Conservation (phyloP, 2,113 vertebrate species). For the Colossoma macropomum region DNA sequence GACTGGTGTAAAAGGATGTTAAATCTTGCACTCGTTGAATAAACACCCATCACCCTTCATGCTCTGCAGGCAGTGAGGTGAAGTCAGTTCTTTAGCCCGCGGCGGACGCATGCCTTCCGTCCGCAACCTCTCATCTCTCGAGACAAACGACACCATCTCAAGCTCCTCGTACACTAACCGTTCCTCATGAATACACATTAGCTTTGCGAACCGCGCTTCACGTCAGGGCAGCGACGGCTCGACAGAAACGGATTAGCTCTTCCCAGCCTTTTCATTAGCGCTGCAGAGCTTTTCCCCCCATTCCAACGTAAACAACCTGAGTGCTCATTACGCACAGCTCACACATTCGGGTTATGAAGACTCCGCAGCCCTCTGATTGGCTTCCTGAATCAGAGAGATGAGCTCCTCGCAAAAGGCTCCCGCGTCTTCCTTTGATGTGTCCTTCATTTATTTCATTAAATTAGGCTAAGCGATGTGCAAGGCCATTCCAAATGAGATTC, state of each 20-base stretch:
- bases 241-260: constrained; percentile 2
- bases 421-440: constrained; percentile 8
- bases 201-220: not conserved
- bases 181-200: constrained; percentile 15
- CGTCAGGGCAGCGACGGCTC: not conserved
- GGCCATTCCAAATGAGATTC: constrained; percentile 32
- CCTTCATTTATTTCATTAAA: constrained; percentile 26
- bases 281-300: not conserved
- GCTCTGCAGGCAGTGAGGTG: not conserved
- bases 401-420: not conserved
- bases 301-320: constrained; percentile 36
- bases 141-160: not conserved
- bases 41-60: not conserved
- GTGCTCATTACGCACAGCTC: constrained; percentile 34
- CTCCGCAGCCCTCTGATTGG: not conserved
- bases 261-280: constrained; percentile 50
- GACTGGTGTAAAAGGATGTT: too few species aligned
- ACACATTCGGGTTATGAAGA: constrained; percentile 45
- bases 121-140: not conserved
- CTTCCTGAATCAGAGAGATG: constrained; percentile 5
- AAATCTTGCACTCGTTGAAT: too few species aligned
- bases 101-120: not conserved
- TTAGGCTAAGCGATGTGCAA: not conserved
- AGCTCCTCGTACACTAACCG: not conserved
- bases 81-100: not conserved